phyloP scores from a whole-genome alignment of 1,140 invertebrate species.

The Lepidurus couesii region DNA sequence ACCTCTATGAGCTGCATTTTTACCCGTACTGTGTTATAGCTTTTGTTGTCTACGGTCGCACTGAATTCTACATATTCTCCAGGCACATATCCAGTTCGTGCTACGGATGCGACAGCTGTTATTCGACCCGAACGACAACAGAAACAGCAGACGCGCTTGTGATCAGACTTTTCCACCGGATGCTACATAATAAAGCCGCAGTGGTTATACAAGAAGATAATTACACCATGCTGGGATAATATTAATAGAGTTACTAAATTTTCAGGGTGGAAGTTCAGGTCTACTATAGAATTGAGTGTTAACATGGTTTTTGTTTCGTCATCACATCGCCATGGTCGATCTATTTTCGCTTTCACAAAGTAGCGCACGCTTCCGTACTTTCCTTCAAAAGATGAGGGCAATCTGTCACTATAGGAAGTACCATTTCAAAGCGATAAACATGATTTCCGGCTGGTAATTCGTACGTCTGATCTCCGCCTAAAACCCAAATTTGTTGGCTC shows the following conservation, averaged over 20 bases:
- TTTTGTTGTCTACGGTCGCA: slow-evolving; percentile 32
- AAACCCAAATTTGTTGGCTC: not conserved
- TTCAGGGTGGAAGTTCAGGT: slow-evolving; percentile 48
- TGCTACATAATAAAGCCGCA: not conserved
- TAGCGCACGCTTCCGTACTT: slow-evolving; percentile 51
- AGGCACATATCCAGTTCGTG: slow-evolving; percentile 30
- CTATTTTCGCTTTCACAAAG: slow-evolving; percentile 52
- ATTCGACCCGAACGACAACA: slow-evolving; percentile 30
- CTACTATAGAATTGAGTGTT: slow-evolving; percentile 50
- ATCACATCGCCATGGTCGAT: slow-evolving; percentile 52
- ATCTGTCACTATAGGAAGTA: slow-evolving; percentile 44
- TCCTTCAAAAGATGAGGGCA: slow-evolving; percentile 54
- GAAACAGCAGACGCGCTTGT: slow-evolving; percentile 30
- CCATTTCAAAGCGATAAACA: slow-evolving; percentile 34
- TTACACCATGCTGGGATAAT: not conserved
- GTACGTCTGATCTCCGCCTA: not conserved
- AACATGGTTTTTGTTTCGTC: slow-evolving; percentile 51
- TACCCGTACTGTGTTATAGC: not conserved
- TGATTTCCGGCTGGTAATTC: slow-evolving; percentile 15
- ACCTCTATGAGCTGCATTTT: slow-evolving; percentile 27
- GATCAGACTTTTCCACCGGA: not conserved
- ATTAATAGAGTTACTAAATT: slow-evolving; percentile 43
- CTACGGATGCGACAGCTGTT: slow-evolving; percentile 23
- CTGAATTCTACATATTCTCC: slow-evolving; percentile 31
- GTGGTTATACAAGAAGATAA: slow-evolving; percentile 25